phyloP scores from a whole-genome alignment of 2,888 invertebrate genomes.

The Acrocyrtus sp. region DNA sequence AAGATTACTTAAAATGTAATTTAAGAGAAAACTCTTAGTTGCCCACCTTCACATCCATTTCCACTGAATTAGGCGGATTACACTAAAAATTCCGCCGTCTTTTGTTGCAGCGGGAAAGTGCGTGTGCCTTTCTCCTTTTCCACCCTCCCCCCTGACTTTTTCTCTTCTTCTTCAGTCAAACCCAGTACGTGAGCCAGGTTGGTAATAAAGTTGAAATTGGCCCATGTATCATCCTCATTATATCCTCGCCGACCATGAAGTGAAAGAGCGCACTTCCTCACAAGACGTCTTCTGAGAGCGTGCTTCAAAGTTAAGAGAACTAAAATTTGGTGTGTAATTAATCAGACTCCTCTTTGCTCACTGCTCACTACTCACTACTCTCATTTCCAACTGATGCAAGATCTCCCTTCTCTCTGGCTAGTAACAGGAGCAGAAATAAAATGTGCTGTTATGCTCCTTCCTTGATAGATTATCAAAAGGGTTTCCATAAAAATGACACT shows the following conservation, averaged over 20 bases:
- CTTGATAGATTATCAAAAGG: too few relatives aligned
- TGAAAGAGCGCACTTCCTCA: too few relatives aligned
- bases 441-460: too few relatives aligned
- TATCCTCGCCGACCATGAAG: neutral
- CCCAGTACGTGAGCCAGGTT: neutral
- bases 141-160: neutral
- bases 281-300: too few relatives aligned
- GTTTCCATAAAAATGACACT: too few relatives aligned
- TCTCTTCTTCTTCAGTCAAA: neutral
- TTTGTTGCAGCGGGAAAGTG: constrained; percentile 3
- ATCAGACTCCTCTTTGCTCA: constrained; percentile 54
- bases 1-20: constrained; percentile 51
- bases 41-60: constrained; percentile 1
- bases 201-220: neutral
- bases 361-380: too few relatives aligned
- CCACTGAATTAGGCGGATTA: constrained; percentile 21
- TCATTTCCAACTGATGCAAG: too few relatives aligned
- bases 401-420: too few relatives aligned
- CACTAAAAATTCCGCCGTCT: constrained; percentile 17
- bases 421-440: too few relatives aligned
- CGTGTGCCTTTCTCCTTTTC: neutral
- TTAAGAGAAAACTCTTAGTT: constrained; percentile 26
- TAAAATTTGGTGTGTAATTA: constrained; percentile 60
- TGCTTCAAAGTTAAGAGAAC: constrained; percentile 20
- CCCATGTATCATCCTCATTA: neutral